Evolutionary conservation across 2,888 invertebrate genomes (phyloP), one percentile per base, ranked within the genome.

Genomic region (Platerodrilus igneus): DNA sequence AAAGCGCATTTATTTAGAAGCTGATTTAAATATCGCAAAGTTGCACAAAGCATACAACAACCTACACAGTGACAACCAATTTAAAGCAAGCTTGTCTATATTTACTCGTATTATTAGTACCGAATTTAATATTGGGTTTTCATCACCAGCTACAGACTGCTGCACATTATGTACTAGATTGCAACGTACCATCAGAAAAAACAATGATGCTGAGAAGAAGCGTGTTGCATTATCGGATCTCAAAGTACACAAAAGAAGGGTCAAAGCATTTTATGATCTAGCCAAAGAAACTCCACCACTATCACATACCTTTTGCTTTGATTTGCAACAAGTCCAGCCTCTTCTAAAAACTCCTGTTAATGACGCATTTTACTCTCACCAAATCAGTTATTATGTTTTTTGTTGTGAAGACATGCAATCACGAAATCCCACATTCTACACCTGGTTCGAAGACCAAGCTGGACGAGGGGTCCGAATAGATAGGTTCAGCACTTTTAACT

Each of bases 81-180:
- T 29, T 29, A n/a, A 31, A 31, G 13, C 31, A 11, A 31, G 13
- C 7, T 14, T 31, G 6, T 7, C 11, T 14, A 31, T 31, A 14
- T 30, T 30, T 11, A 26, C 8, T 30, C 30, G 26, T 16, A 18
- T 41, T 15, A 36, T 44, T 23, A 10, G 11, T 13, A 26, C 34
- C 19, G 13, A 41, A 16, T 41, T 26, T 33, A 42, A 37, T 11
- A 32, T 42, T 8, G 33, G 41, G 17, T 41, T 42, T 36, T 10
- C 13, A 26, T 5, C 18, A 3, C 35, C 13, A 10, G 45, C 56
- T 13, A 43, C 47, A 31, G 55, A 58, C 45, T 48, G 30, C 19
- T 59, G 58, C 43, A 20, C 10, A 7, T 15, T 13, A 14, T 20
- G 15, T 31, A 21, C 13, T 4, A 31, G 13, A 31, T 3, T 11